Evolutionary conservation across 2,797 vertebrate genomes (phyloP), one percentile per base, ranked within the genome.

Genomic region (Lepus townsendii): DNA sequence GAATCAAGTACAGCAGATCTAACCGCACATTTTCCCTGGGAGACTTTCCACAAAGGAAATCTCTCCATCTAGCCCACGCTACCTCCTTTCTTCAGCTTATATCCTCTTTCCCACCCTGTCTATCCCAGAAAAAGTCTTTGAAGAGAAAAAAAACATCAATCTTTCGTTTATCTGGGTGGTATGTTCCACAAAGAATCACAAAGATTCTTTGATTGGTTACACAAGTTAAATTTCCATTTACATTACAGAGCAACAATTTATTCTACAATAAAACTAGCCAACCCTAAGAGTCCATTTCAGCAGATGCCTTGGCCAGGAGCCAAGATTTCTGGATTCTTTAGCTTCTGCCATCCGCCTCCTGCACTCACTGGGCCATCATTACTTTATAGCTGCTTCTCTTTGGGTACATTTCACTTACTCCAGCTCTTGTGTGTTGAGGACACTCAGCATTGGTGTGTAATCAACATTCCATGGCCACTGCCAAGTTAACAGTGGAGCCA

Each of bases 201-300:
- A 88, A 88, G 96, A 96, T 95, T 65, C 78, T 97, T 94, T 96
- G 95, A 98, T 96, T 94, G 95, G 96, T 95, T 96, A 95, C 13
- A 96, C 87, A 78, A 98, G 98, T 96, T 98, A 97, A 97, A 97
- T 98, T 98, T 98, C 97, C 97, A 98, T 97, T 98, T 97, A 98
- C 91, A 97, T 88, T 94, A 80, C 0, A 96, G 96, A 97, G 95
- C 0, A 97, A 96, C 96, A 93, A 97, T 98, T 88, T 77, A 90
- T 93, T 96, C 96, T 98, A 94, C 80, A 97, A 96, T 97, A 97
- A 97, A 98, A 97, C 94, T 65, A 96, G 78, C 68, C 42, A 96
- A 92, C 88, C 94, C 96, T 91, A 88, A 79, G 92, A 96, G 92
- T 88, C 92, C 88, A 93, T 94, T 75, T 20, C 93, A 96, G 93